Evolutionary conservation across 1,140 invertebrate genomes (phyloP).

Genomic region (Bombus waltoni): DNA sequence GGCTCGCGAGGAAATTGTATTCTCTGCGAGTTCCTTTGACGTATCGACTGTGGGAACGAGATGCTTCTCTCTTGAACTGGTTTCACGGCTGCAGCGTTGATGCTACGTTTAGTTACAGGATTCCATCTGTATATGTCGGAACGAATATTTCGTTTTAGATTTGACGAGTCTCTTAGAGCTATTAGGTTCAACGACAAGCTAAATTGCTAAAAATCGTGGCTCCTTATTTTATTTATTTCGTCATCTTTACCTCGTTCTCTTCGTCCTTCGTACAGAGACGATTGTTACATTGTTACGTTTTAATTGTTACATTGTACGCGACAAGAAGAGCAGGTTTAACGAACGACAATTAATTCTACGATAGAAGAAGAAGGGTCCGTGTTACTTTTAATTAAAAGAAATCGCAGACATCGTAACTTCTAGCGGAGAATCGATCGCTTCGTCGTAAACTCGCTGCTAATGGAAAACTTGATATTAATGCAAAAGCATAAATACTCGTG

Average conservation of each 20-base stretch:
- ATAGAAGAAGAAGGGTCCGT: too few relatives aligned
- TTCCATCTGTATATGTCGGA: too few relatives aligned
- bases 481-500: neutral
- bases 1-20: constrained; percentile 25
- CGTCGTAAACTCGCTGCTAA: neutral
- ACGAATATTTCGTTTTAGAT: neutral
- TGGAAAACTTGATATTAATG: neutral
- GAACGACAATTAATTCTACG: too few relatives aligned
- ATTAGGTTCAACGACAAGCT: too few relatives aligned
- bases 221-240: too few relatives aligned
- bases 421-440: neutral
- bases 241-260: too few relatives aligned
- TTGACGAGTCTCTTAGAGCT: neutral
- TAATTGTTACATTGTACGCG: too few relatives aligned
- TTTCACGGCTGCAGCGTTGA: neutral
- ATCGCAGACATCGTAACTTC: neutral
- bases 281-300: too few relatives aligned
- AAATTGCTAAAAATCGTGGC: too few relatives aligned
- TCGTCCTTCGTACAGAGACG: too few relatives aligned
- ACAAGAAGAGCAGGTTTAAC: too few relatives aligned
- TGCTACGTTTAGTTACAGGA: neutral
- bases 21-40: constrained; percentile 24
- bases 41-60: neutral
- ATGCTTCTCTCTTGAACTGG: neutral
- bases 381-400: too few relatives aligned